A percentile compares a stretch with the other conserved stretches of the same genome.
phyloP scores from a whole-genome alignment of 2,888 invertebrate species.

The Physocephala rufipes region DNA sequence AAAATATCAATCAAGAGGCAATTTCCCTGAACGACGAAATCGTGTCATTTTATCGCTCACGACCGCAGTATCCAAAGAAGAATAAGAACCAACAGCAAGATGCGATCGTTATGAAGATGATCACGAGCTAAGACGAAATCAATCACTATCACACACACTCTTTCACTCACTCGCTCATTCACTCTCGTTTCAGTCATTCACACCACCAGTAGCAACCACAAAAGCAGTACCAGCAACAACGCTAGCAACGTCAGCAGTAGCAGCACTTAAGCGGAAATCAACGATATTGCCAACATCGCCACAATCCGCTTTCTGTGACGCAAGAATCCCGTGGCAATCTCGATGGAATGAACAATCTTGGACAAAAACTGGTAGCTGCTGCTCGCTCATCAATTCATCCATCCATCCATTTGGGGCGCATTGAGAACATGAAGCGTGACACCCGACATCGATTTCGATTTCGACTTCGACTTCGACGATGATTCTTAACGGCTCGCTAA shows the following conservation, averaged over 20 bases:
- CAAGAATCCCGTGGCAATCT: background rate
- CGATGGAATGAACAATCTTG: background rate
- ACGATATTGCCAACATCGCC: constrained; percentile 15
- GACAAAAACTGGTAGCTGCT: constrained; percentile 20
- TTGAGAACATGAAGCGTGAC: constrained; percentile 45
- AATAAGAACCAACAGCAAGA: background rate
- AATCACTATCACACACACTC: constrained; percentile 27
- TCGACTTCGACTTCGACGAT: constrained; percentile 42
- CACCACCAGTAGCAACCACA: too few relatives aligned
- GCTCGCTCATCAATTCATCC: background rate
- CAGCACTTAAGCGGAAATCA: constrained; percentile 33
- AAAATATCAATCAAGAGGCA: background rate
- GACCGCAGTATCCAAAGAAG: background rate
- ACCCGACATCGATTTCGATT: constrained; percentile 44
- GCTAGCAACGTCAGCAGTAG: too few relatives aligned
- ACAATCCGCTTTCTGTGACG: background rate
- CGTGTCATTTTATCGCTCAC: constrained; percentile 45
- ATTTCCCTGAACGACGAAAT: constrained; percentile 28
- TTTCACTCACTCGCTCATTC: too few relatives aligned
- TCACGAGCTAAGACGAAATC: constrained; percentile 6
- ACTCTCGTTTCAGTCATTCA: too few relatives aligned
- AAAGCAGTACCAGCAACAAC: too few relatives aligned
- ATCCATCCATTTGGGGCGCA: background rate
- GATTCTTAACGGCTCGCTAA: background rate
- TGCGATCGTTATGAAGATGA: too few relatives aligned